Percentiles rank a stretch among this genome's conserved stretches.
phyloP scores from a whole-genome alignment of 2,113 vertebrate genomes.

The Melanotaenia duboulayi region DNA sequence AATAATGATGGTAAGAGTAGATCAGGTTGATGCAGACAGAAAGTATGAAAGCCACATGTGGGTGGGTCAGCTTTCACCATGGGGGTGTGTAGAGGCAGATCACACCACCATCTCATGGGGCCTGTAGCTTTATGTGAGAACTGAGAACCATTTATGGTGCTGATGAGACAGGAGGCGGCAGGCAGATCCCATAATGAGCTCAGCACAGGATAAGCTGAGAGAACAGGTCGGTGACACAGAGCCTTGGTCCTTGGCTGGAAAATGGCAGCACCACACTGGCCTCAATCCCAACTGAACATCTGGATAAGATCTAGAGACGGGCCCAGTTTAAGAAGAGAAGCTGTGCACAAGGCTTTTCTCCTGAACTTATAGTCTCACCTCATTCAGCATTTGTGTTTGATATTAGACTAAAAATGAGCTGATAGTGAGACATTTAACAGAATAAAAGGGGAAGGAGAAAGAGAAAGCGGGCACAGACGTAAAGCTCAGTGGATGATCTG shows the following conservation, averaged over 20 bases:
- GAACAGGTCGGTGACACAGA: constrained; percentile 56
- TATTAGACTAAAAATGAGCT: not conserved
- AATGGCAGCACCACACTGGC: constrained; percentile 22
- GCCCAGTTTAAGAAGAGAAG: not conserved
- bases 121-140: constrained; percentile 12
- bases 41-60: not conserved
- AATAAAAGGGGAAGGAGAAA: constrained; percentile 3
- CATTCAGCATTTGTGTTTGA: not conserved
- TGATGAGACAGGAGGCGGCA: constrained; percentile 48
- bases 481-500: constrained; percentile 62
- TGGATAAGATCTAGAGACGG: constrained; percentile 21
- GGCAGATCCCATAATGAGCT: constrained; percentile 77
- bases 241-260: constrained; percentile 41
- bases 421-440: not conserved
- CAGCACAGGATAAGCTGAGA: constrained; percentile 66
- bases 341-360: not conserved
- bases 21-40: not conserved
- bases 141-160: constrained; percentile 25
- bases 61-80: not conserved
- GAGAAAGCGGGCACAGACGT: constrained; percentile 21
- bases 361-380: fast-evolving
- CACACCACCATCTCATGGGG: not conserved
- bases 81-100: not conserved
- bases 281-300: constrained; percentile 60
- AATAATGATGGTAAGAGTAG: no score